phyloP scores from a whole-genome alignment of 2,113 vertebrate genomes.

The Pantherophis guttatus region DNA sequence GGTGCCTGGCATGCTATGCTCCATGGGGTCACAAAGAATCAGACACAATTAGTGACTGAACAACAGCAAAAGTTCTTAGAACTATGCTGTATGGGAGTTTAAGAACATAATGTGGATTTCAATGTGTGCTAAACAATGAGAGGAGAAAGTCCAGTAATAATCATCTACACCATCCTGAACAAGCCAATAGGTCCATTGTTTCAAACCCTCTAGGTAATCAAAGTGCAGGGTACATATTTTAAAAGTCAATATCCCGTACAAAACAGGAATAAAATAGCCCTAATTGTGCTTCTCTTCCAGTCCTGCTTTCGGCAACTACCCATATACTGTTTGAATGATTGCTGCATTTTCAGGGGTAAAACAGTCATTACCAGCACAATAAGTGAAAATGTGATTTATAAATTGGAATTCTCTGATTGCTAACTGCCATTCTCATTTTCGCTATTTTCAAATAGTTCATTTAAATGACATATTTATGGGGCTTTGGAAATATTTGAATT shows the following conservation, averaged over 20 bases:
- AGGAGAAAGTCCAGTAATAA: not conserved
- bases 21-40: not conserved
- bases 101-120: not conserved
- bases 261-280: not conserved
- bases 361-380: not conserved
- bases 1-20: too few relatives aligned
- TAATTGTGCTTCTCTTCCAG: not conserved
- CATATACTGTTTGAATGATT: not conserved
- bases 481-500: not conserved
- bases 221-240: not conserved
- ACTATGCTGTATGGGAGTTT: not conserved
- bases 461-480: not conserved
- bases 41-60: not conserved
- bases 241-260: not conserved
- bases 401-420: conserved; percentile 2
- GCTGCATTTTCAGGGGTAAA: not conserved
- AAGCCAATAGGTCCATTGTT: not conserved
- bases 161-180: not conserved
- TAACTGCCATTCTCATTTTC: not conserved
- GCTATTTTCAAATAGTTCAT: not conserved
- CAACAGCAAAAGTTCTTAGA: not conserved
- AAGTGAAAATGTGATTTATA: not conserved
- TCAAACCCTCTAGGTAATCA: not conserved
- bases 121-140: not conserved
- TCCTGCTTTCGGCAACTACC: not conserved